These are phyloP conservation scores for Cyanocitta stelleri DNA, from an alignment of 2,113 vertebrate genomes.

Conservation along the genomic window DNA sequence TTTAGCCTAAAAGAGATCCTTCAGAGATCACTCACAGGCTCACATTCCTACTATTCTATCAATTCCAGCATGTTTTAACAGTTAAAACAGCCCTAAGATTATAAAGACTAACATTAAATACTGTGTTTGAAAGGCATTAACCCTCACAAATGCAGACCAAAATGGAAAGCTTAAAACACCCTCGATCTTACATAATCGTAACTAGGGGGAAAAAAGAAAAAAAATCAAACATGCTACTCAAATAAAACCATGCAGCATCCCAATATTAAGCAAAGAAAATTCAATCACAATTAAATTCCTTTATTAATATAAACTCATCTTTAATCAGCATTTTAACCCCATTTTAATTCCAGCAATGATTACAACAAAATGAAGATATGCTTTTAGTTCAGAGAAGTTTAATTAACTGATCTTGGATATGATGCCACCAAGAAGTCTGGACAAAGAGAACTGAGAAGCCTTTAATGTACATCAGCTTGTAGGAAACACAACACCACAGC, in stretches of 20 bases:
- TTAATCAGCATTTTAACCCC: background rate
- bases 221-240: background rate
- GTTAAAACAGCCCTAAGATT: background rate
- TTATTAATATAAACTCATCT: slow-evolving; percentile 3
- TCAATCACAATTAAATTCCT: background rate
- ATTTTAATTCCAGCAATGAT: background rate
- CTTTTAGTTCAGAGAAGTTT: background rate
- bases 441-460: background rate
- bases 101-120: background rate
- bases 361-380: background rate
- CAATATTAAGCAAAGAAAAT: background rate
- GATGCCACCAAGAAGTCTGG: background rate
- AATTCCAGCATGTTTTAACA: background rate
- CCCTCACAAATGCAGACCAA: background rate
- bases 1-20: background rate
- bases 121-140: background rate
- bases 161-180: background rate
- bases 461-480: background rate
- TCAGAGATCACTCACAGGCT: background rate
- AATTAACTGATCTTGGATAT: background rate
- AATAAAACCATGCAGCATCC: background rate
- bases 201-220: background rate
- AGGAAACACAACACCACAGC: background rate
- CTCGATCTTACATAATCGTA: background rate
- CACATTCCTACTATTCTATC: background rate